Base-by-base conservation (phyloP, 2,888 invertebrate species). In the Linyphia triangularis region DNA sequence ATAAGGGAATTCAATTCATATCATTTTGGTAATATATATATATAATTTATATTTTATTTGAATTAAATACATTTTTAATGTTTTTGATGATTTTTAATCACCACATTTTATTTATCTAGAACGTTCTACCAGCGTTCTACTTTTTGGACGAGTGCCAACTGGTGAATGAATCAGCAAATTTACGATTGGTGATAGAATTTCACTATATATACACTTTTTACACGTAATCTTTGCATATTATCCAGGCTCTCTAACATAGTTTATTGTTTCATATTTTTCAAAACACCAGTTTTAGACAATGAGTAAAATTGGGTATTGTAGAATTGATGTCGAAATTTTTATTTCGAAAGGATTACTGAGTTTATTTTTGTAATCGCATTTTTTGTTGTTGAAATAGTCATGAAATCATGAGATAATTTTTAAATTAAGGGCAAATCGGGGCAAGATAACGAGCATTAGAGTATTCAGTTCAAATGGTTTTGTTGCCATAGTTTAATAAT, bases 121-220 rank as follows among this genome's bases (percentile, higher is more conserved):
- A 59, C 37, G 40, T 19, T 63, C 40, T 57, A 43, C 43, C 22
- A 26, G 19, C 69, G 22, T 43, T 63, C 82, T 82, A 82, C 28
- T 33, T 43, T 65, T 26, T 82, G 72, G 72, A 82, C 82, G 72
- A 72, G 81, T 59, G 40, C 40, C 40, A 73, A 72, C 37, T 43
- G 72, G 51, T 72, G 61, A 28, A 30, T 59, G 61, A 72, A 37
- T 61, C 40, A 33, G 70, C 67, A 13, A 82, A 63, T 82, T 82
- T 82, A 33, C 28, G 61, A 72, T 72, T 33, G 22, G 43, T 72
- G 19, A 43, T 82, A 59, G 22, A 63, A 22, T 82, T 72, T 70
- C 37, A 59, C 37, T 59, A 16, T 82, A 82, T 82, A 40, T 82
- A 72, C 70, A 82, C 72, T 69, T 70, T 82, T 82, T 82, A 70